Evolutionary conservation across 2,888 invertebrate species (phyloP).

Genomic region (Heteromurus nitidus): DNA sequence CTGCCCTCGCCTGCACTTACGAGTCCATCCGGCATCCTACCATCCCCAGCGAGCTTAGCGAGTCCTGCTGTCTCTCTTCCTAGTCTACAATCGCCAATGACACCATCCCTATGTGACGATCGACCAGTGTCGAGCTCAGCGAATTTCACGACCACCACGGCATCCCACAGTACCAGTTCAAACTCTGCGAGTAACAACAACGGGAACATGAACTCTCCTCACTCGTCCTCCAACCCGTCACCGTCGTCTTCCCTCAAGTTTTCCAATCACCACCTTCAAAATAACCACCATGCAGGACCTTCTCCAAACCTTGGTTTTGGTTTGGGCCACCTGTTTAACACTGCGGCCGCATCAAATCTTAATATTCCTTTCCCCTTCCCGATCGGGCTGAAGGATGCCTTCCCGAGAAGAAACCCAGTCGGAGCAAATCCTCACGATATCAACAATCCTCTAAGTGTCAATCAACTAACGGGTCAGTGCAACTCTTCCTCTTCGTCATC

Average conservation of each 20-base stretch:
- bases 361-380: constrained; percentile 70
- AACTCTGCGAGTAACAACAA: constrained; percentile 65
- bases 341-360: constrained; percentile 54
- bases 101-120: constrained; percentile 75
- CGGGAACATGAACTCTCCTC: constrained; percentile 61
- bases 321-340: constrained; percentile 63
- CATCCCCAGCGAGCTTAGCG: constrained; percentile 86
- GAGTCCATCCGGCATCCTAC: constrained; percentile 83
- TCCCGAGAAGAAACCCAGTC: constrained; percentile 84
- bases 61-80: constrained; percentile 80
- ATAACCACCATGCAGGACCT: constrained; percentile 54
- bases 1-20: constrained; percentile 73
- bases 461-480: constrained; percentile 87
- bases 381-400: constrained; percentile 68
- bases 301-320: constrained; percentile 65
- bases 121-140: constrained; percentile 72
- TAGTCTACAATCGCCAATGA: constrained; percentile 77
- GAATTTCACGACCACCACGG: constrained; percentile 72
- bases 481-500: constrained; percentile 71
- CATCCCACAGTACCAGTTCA: constrained; percentile 74
- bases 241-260: constrained; percentile 70
- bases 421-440: constrained; percentile 94
- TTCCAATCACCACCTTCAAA: constrained; percentile 74
- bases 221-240: constrained; percentile 75
- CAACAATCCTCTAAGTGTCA: constrained; percentile 93